Evolutionary conservation across 2,888 invertebrate genomes (phyloP), one percentile per base, ranked within the genome.

Genomic region (Euplagia quadripunctaria): DNA sequence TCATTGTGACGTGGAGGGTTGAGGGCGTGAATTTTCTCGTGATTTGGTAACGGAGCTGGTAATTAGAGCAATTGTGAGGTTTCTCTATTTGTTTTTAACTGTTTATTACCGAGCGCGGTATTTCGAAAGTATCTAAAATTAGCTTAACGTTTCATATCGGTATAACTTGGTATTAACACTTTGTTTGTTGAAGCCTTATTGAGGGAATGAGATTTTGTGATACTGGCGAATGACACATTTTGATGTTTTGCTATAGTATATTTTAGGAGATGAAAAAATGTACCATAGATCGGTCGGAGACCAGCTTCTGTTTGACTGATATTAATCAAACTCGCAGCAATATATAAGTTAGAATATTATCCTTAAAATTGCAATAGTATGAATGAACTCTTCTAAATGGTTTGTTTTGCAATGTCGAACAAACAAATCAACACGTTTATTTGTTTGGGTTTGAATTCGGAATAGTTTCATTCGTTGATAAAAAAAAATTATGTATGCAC

Each of bases 1-100:
- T 91, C 90, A 92, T 93, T 94, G 93, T 93, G 89, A 93, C 91
- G 92, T 92, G 90, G 91, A 91, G 93, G 91, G 91, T 88, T 88
- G 90, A 92, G 92, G 91, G 94, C 91, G 95, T 92, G 93, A 95
- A 94, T 94, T 93, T 94, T 93, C 94, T 93, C 92, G 92, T 94
- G 94, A 94, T 95, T 94, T 93, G 93, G 94, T 94, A 92, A 94
- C 92, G 87, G 90, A 92, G 91, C 89, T 90, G 91, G 93, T 93
- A 95, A 95, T 94, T 95, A 94, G 90, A 92, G 91, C 90, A 92
- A 92, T 94, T 94, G 93, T 93, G 92, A 90, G 94, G 93, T 92
- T 93, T 93, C 93, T 90, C 88, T 89, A 89, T 93, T 94, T 93
- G 92, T 94, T 93, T 94, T 92, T 91, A 92, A 93, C 91, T 90